Base-by-base conservation (phyloP, 2,113 vertebrate species). In the Damaliscus lunatus region DNA sequence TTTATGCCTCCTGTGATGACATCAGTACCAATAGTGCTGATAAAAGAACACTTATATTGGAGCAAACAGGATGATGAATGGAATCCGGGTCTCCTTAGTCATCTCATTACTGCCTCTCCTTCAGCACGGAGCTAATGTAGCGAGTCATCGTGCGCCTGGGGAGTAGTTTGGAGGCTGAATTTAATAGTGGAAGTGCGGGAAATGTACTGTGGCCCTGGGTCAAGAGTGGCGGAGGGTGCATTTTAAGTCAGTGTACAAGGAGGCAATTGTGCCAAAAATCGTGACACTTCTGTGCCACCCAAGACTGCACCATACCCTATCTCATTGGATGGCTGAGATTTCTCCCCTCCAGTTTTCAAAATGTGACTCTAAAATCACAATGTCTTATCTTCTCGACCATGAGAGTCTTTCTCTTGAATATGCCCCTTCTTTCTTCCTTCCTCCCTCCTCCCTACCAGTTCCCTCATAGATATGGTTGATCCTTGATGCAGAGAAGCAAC, bases 41-140 rank as follows among this genome's bases (percentile, higher is more conserved):
- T 99, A 99, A 99, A 99, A 99, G 99, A 99, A 99, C 99, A 99
- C 99, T 99, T 99, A 99, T 99, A 99, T 99, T 99, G 99, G 99
- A 99, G 99, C 99, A 99, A 99, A 99, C 99, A 99, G 99, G 98
- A 99, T 99, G 99, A 99, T 99, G 99, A 99, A 99, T 99, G 99
- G 99, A 99, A 99, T 99, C 99, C 99, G 99, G 98, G 99, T 99
- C 99, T 99, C 99, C 99, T 99, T 99, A 99, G 99, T 99, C 99
- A 99, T 99, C 99, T 99, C 99, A 99, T 99, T 99, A 99, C 99
- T 97, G 98, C 98, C 97, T 99, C 98, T 98, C 98, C 99, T 99
- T 98, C 99, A 99, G 99, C 99, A 99, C 99, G 98, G 99, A 99
- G 99, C 99, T 99, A 99, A 99, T 99, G 99, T 99, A 99, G 99